Conservation (phyloP, 2,113 vertebrate genomes). For the Stercorarius parasiticus region DNA sequence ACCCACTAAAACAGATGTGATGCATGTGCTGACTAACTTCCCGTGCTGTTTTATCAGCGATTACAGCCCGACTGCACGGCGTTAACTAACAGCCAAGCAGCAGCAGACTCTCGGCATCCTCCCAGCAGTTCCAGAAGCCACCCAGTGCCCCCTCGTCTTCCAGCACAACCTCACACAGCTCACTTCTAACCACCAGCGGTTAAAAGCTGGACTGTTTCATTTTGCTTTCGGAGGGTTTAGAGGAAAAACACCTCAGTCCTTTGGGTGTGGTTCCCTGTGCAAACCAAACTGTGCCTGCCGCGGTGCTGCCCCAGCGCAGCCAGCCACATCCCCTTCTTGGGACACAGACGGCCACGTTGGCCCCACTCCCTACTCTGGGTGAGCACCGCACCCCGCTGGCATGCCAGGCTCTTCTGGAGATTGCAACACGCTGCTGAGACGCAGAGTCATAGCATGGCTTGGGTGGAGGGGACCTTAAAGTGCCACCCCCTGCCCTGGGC, state of each 20-base stretch:
- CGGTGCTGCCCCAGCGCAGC: background rate
- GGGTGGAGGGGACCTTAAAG: background rate
- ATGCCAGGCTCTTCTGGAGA: background rate
- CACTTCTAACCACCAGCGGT: rapidly evolving
- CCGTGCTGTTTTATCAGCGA: background rate
- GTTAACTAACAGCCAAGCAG: background rate
- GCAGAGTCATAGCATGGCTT: background rate
- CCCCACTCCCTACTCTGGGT: background rate
- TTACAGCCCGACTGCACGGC: background rate
- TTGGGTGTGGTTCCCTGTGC: background rate
- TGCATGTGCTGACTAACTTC: background rate
- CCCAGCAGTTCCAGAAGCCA: background rate
- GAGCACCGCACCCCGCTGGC: background rate
- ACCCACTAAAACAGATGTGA: background rate
- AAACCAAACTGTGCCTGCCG: background rate
- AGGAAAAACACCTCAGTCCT: background rate
- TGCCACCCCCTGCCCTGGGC: background rate
- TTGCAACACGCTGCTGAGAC: background rate
- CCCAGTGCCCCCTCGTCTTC: background rate
- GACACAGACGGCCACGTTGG: background rate
- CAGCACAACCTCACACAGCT: background rate
- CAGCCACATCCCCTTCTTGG: background rate
- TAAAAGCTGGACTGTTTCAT: background rate
- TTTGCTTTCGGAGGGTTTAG: background rate
- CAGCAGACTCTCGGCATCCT: background rate